These are phyloP conservation scores for Cheilinus undulatus DNA, from an alignment of 2,113 vertebrate genomes.

Conservation along the genomic window DNA sequence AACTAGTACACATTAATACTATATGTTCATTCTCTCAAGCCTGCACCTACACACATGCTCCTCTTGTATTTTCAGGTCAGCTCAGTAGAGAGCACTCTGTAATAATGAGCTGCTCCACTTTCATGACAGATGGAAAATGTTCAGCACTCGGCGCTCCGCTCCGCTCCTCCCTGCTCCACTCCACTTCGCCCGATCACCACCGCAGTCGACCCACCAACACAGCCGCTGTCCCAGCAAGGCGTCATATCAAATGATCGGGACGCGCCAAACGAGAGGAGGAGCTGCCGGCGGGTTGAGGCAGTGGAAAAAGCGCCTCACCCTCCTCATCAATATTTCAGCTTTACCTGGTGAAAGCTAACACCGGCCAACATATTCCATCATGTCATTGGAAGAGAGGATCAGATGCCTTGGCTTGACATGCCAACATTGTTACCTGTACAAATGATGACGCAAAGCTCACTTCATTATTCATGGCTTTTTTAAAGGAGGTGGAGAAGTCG, in stretches of 20 bases:
- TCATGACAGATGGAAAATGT: slow-evolving; percentile 86
- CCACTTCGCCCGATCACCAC: slow-evolving; percentile 32
- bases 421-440: slow-evolving; percentile 84
- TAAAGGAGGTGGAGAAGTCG: slow-evolving; percentile 48
- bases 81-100: slow-evolving; percentile 78
- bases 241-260: slow-evolving; percentile 77
- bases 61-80: slow-evolving; percentile 79
- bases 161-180: slow-evolving; percentile 58
- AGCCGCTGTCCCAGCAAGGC: slow-evolving; percentile 11
- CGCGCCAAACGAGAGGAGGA: slow-evolving; percentile 51
- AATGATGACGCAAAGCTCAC: slow-evolving; percentile 76
- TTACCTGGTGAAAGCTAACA: slow-evolving; percentile 85
- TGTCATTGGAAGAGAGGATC: slow-evolving; percentile 84
- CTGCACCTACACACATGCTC: slow-evolving; percentile 18
- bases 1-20: slow-evolving; percentile 25
- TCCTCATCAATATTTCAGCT: slow-evolving; percentile 86
- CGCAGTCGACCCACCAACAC: slow-evolving; percentile 21
- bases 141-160: slow-evolving; percentile 56
- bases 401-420: slow-evolving; percentile 80
- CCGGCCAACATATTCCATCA: slow-evolving; percentile 84
- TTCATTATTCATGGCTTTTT: slow-evolving; percentile 81
- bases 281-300: slow-evolving; percentile 59
- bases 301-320: slow-evolving; percentile 83
- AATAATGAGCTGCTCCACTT: slow-evolving; percentile 85
- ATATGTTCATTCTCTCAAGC: slow-evolving; percentile 26